Evolutionary conservation across 2,113 vertebrate genomes (phyloP).

Genomic region (Girardinichthys multiradiatus): DNA sequence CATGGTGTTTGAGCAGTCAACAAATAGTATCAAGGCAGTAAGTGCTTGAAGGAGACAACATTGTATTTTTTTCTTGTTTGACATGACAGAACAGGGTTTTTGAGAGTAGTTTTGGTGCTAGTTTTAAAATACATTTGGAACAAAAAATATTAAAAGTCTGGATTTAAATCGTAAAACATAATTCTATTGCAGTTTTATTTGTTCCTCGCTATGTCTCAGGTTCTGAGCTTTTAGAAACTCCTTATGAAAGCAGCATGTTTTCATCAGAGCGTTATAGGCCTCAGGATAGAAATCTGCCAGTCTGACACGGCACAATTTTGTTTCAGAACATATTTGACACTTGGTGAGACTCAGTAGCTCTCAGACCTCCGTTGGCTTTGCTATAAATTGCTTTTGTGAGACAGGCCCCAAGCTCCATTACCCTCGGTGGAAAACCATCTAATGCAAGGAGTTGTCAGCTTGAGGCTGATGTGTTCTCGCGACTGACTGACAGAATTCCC

Average conservation of each 20-base stretch:
- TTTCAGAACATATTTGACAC: conserved; percentile 65
- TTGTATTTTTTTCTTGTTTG: not conserved
- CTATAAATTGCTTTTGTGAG: conserved; percentile 75
- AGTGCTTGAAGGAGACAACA: not conserved
- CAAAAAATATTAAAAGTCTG: not conserved
- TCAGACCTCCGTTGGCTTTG: conserved; percentile 57
- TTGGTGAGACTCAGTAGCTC: conserved; percentile 43
- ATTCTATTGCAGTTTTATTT: not conserved
- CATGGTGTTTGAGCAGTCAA: not conserved
- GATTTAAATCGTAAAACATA: not conserved
- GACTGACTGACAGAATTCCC: conserved; percentile 71
- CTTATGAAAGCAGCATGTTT: conserved; percentile 23
- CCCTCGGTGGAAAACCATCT: conserved; percentile 73
- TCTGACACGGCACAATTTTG: conserved; percentile 55
- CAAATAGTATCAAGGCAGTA: not conserved
- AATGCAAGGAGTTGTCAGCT: conserved; percentile 78
- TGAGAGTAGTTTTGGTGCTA: not conserved
- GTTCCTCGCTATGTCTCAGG: not conserved
- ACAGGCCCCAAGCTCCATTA: conserved; percentile 75
- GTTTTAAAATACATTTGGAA: not conserved
- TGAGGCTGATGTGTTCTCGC: conserved; percentile 65
- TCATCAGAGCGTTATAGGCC: conserved; percentile 21
- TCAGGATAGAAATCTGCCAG: conserved; percentile 39
- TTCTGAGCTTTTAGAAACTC: conserved; percentile 14
- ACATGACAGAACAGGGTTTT: not conserved